Base-by-base conservation (phyloP, 2,113 vertebrate species). In the Alaudala cheleensis region DNA sequence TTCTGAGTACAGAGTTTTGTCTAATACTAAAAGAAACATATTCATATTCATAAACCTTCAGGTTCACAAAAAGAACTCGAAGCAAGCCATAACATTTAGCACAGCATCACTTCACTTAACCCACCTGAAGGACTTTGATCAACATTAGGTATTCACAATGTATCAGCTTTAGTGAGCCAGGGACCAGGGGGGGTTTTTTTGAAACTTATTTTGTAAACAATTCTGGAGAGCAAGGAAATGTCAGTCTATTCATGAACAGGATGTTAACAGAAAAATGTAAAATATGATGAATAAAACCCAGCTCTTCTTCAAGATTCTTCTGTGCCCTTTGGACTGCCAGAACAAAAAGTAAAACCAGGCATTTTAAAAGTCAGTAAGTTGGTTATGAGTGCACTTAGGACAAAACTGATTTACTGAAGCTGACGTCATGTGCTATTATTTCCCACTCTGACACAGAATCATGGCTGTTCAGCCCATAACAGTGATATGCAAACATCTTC, bases 361-460 rank as follows among this genome's bases (percentile, higher is more conserved):
- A 90, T 93, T 94, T 92, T 1, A 71, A 40, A 93, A 60, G 85
- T 60, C 85, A 66, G 17, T n/a, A 67, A 83, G 58, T 90, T 88
- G 54, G 90, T 90, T 90, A 67, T 74, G 61, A 95, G 88, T 79
- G 56, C 80, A 60, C 92, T 95, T 74, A 76, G 69, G 69, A 81
- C 72, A 84, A 56, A 96, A 83, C 83, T 76, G 8, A 90, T 92
- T 95, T 93, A 94, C 62, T 90, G 86, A 81, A 73, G 67, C 78
- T 96, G 62, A 79, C 12, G 2, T 95, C 93, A 95, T 85, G 69
- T 71, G 60, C 95, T 95, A 81, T 80, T 95, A 93, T 95, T 94
- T 95, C 95, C 90, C 73, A 88, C 80, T 82, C 56, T 73, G 88
- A 94, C 90, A 95, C 86, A 92, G 80, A 94, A 93, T 86, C 76